Evolutionary conservation across 2,113 vertebrate genomes (phyloP), one percentile per base, ranked within the genome.

Genomic region (Scomber scombrus): DNA sequence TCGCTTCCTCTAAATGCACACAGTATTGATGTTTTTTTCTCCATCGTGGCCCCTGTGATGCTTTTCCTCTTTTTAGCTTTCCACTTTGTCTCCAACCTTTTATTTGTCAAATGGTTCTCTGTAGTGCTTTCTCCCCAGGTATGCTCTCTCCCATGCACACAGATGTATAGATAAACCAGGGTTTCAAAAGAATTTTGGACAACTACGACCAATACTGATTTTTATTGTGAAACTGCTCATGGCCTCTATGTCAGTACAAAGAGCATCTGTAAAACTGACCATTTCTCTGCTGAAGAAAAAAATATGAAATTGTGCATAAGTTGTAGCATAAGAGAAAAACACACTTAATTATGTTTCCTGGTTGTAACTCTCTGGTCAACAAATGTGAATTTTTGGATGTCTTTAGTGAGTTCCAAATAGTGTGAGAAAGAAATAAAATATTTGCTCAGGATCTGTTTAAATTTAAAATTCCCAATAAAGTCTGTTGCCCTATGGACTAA

Each of bases 11-110:
- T 91, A 89, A 92, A 92, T 90, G 89, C 86, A 83, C 85, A 81
- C 69, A 31, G 88, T 92, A 91, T 92, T 91, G 91, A 93, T 93
- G 89, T 91, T 92, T 92, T 80, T 88, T 87, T 83, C 88, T 89
- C 85, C 87, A 86, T 90, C 90, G 43, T 68, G 80, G 88, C 88
- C 88, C 89, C 88, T 89, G 88, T 83, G 87, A 88, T 86, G 88
- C 90, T 84, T 92, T 92, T 78, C 78, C 77, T 89, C 90, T 82
- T 89, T 93, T 93, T 81, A 92, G 89, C 70, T 86, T 65, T 84
- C 82, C 74, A 71, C 90, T 93, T 93, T 93, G 91, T 93, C 90
- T 91, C 82, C 82, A 43, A 78, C 84, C 87, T 91, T 92, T 91
- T 89, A 91, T 90, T 90, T 85, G 87, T 90, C 89, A 91, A 90